Conservation (phyloP, 2,113 vertebrate genomes). For the Casuarius casuarius region DNA sequence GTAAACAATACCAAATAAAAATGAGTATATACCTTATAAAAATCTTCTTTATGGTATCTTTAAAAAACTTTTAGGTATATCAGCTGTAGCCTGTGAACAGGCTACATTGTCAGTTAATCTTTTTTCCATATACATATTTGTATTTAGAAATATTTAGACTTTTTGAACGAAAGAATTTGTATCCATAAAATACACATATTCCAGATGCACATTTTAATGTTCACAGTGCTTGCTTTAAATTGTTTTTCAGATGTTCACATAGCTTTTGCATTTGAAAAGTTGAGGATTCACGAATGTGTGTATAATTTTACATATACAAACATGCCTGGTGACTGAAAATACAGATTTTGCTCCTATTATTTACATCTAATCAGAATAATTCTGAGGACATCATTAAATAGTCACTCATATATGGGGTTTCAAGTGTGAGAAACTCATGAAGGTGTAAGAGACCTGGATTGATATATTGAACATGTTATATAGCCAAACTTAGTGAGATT, state of each 20-base stretch:
- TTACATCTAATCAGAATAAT: background rate
- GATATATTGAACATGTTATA: background rate
- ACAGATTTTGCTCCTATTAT: background rate
- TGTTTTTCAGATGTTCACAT: background rate
- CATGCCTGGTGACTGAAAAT: background rate
- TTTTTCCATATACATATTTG: background rate
- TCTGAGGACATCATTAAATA: background rate
- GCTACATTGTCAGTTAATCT: background rate
- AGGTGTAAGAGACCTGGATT: background rate
- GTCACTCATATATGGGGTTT: background rate
- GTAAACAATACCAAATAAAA: background rate
- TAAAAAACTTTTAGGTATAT: background rate
- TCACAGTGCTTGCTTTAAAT: background rate
- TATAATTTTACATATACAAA: background rate
- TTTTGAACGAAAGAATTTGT: background rate
- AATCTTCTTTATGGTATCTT: background rate
- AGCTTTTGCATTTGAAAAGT: constrained; percentile 17
- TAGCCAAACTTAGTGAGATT: background rate
- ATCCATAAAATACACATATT: background rate
- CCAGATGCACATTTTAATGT: background rate
- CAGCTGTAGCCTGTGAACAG: background rate
- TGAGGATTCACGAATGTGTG: background rate
- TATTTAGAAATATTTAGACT: background rate
- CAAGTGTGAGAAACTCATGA: background rate
- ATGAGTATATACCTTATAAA: background rate